Percentiles rank a stretch among this genome's conserved stretches.
phyloP scores from a whole-genome alignment of 2,888 invertebrate genomes.

The Azorinus chamasolen region DNA sequence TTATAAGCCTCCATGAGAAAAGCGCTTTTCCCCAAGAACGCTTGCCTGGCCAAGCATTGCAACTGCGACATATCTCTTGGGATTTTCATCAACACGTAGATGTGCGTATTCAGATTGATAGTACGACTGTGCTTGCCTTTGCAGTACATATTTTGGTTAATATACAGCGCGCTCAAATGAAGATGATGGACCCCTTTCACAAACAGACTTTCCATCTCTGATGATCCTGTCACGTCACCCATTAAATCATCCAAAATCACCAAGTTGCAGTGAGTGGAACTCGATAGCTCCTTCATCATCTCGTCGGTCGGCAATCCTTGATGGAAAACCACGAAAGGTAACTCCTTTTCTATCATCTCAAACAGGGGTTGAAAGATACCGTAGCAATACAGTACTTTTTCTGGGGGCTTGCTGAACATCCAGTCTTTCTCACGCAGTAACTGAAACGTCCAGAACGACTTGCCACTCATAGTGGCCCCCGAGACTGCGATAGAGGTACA shows the following conservation, averaged over 20 bases:
- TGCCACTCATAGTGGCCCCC: slow-evolving; percentile 27
- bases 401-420: slow-evolving; percentile 34
- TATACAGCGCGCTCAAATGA: slow-evolving; percentile 23
- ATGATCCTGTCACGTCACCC: slow-evolving; percentile 29
- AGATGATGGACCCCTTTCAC: slow-evolving; percentile 33
- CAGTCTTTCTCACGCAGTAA: slow-evolving; percentile 15
- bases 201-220: slow-evolving; percentile 30
- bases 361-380: slow-evolving; percentile 44
- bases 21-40: slow-evolving; percentile 17
- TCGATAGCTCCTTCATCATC: slow-evolving; percentile 1
- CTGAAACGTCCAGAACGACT: slow-evolving; percentile 13
- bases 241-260: slow-evolving; percentile 33
- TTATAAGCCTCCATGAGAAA: slow-evolving; percentile 34
- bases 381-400: slow-evolving; percentile 38
- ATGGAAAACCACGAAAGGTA: slow-evolving; percentile 23
- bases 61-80: slow-evolving; percentile 38
- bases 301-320: slow-evolving; percentile 22
- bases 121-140: slow-evolving; percentile 28
- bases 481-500: slow-evolving; percentile 39
- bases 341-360: slow-evolving; percentile 27
- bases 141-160: slow-evolving; percentile 41
- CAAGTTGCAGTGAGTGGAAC: slow-evolving; percentile 11
- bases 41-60: slow-evolving; percentile 27
- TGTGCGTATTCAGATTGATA: slow-evolving; percentile 34
- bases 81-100: slow-evolving; percentile 40